Base-by-base conservation (phyloP, 2,797 vertebrate species). In the Tiaroga cobitis region DNA sequence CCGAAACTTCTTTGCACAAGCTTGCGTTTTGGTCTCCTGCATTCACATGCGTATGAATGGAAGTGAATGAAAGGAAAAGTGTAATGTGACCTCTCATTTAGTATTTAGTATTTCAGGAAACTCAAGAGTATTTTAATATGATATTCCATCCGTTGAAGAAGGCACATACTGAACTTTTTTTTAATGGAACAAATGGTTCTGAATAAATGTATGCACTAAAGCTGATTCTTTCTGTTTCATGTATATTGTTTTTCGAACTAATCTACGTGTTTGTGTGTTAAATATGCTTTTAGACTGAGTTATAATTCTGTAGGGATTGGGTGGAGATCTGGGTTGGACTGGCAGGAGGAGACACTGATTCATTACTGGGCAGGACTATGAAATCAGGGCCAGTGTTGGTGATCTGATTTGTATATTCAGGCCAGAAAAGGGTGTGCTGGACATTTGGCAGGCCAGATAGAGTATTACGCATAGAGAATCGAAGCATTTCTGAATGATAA, bases 221-320 rank as follows among this genome's bases (percentile, higher is more conserved):
- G 13, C 18, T 21, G 10, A n/a, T n/a, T n/a, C n/a, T n/a, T n/a
- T 32, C 46, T 79, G 16, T 41, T 72, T 72, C 37, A 43, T n/a
- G 11, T 11, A 41, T 6, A 21, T 37, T 41, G 19, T 26, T 79
- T 79, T 79, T 79, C 8, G 0, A 29, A 59, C 34, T n/a, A 59
- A 5, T 56, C 7, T 56, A 3, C 29, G 19, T 78, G 49, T n/a
- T 80, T 61, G 65, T 80, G 54, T 46, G 65, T 41, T 11, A 13
- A 86, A 82, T 54, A 88, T 49, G 76, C 75, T 87, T 90, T 85
- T 59, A 73, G 86, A 72, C 29, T 73, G n/a, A 34, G 67, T 49
- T 63, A 79, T 68, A 43, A 46, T 21, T 82, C 70, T 72, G 49
- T 51, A 69, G 77, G 32, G 80, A 81, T 75, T 63, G 79, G 83